A percentile compares a stretch with the other conserved stretches of the same genome.
Evolutionary conservation across 2,888 invertebrate species (phyloP).

Genomic region (Graphium colonna): DNA sequence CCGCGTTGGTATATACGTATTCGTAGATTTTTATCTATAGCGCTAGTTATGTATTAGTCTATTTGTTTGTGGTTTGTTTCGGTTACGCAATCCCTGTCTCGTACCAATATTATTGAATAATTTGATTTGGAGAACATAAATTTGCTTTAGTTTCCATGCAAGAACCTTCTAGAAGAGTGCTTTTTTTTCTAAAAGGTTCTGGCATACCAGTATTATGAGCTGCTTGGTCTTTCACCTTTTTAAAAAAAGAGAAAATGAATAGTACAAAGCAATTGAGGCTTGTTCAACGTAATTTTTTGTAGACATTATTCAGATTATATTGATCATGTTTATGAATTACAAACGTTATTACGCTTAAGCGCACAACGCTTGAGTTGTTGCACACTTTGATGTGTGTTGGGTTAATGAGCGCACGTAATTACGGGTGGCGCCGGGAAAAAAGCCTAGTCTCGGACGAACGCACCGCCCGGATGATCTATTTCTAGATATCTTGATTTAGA

Average conservation of each 20-base stretch:
- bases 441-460: constrained; percentile 38
- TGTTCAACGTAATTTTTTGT: background rate
- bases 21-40: background rate
- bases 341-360: background rate
- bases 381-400: constrained; percentile 1
- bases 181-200: too few species aligned
- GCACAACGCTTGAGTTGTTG: constrained; percentile 1
- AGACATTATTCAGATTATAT: background rate
- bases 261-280: too few species aligned
- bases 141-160: too few species aligned
- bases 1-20: too few species aligned
- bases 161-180: too few species aligned
- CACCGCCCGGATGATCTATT: constrained; percentile 27
- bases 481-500: constrained; percentile 33
- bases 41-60: background rate
- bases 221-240: too few species aligned
- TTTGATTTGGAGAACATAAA: too few species aligned
- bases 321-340: background rate
- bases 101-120: too few species aligned
- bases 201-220: too few species aligned
- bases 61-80: background rate
- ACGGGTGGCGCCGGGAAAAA: constrained; percentile 51
- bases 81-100: too few species aligned
- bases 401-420: constrained; percentile 20
- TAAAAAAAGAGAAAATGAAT: too few species aligned